These are phyloP conservation scores for Turdus rufiventris DNA, from an alignment of 2,113 vertebrate genomes.

Conservation along the genomic window DNA sequence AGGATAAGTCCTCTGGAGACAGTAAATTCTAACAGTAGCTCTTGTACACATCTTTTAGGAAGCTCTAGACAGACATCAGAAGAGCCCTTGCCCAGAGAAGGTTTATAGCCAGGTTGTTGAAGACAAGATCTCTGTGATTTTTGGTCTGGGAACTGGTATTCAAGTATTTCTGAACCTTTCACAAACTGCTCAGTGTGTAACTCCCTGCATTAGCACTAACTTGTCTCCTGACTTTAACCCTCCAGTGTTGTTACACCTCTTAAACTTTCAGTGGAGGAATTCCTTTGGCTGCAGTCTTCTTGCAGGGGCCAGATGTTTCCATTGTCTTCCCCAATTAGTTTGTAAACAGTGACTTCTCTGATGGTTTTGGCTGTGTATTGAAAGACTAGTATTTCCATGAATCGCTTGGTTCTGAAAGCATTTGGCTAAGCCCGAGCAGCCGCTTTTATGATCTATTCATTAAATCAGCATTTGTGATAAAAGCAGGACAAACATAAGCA, in stretches of 20 bases:
- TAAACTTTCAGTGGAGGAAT: not conserved
- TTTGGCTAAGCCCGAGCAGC: not conserved
- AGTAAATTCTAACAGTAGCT: not conserved
- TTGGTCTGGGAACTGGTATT: not conserved
- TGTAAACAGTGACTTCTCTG: not conserved
- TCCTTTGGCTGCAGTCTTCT: not conserved
- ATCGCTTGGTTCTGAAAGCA: not conserved
- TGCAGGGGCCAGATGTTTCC: not conserved
- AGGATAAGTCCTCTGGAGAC: not conserved
- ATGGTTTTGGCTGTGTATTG: not conserved
- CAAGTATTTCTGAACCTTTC: not conserved
- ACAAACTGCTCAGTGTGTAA: not conserved
- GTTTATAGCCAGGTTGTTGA: not conserved
- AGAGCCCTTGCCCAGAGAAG: not conserved
- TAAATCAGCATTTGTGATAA: not conserved
- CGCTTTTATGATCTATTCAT: not conserved
- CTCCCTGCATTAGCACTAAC: not conserved
- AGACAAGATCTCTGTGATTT: not conserved
- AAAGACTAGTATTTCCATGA: not conserved
- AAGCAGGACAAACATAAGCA: not conserved
- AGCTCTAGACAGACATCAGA: not conserved
- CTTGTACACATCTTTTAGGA: not conserved
- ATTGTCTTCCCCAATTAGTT: not conserved
- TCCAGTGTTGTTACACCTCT: not conserved
- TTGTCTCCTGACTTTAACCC: not conserved